Base-by-base conservation (phyloP, 2,797 vertebrate genomes). In the Esox lucius region DNA sequence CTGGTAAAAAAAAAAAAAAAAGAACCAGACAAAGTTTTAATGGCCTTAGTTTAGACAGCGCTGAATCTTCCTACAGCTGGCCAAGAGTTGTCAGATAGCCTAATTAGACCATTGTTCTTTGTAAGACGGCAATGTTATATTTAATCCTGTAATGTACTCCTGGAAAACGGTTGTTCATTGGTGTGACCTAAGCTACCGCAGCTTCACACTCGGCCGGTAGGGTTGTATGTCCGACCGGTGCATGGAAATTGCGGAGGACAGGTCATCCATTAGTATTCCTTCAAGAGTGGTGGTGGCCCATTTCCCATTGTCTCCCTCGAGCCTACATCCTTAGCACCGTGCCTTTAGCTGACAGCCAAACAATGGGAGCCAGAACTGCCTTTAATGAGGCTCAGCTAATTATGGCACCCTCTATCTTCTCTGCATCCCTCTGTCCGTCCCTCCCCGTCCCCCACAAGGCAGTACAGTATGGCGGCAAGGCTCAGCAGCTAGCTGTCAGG, bases 311-410 rank as follows among this genome's bases (percentile, higher is more conserved):
- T 26, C 73, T 77, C 84, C 48, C 83, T 67, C 53, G 80, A 85
- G 82, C 75, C 83, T 77, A 77, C 69, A 80, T 83, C 70, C 48
- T 80, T 12, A 51, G 28, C 62, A 75, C 71, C 74, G 81, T 78
- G 83, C 81, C 74, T 78, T 35, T 66, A 77, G 68, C 81, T 84
- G 85, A 87, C 89, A 89, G 89, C 83, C 74, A 88, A 92, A 92
- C 91, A 92, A 90, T 86, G 62, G 83, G 73, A 87, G 85, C 83
- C 72, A 80, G 78, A 75, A 80, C 71, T 77, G 78, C 79, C 80
- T 86, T 39, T 90, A 90, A 91, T 74, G 73, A 91, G 79, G 75
- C 79, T 81, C 15, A 12, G 87, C 87, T 92, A 91, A 93, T 92
- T 91, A 91, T 79, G 85, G 80, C 48, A 49, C 56, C 73, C 73